Base-by-base conservation (phyloP, 1,140 invertebrate species). In the Brachionus sp. region DNA sequence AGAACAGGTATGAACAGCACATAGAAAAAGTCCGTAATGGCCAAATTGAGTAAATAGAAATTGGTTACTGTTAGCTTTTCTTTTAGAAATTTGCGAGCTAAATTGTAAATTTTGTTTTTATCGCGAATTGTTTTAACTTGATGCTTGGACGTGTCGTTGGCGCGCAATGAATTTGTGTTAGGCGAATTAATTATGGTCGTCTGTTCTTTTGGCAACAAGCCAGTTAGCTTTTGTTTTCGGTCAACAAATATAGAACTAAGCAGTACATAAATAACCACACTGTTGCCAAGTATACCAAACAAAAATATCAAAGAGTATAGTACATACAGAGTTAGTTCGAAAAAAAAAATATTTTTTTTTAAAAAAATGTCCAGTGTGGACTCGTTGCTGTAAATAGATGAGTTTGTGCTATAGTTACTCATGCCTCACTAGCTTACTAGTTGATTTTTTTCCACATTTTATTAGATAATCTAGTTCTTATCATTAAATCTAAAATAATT, bases 231-330 rank as follows among this genome's bases (percentile, higher is more conserved):
- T 46, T 42, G 37, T 10, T 57, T 62, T 25, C 37, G 44, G 13
- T 80, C 33, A 1, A 62, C 9, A 25, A 57, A 62, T 13, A 80
- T 57, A 0, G 77, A 80, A 19, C 50, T 62, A 0, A 80, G n/a
- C 9, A 80, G 50, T 12, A 80, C 77, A 42, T 62, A 80, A 2
- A 80, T 80, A 5, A 80, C 77, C 19, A 80, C 6, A 42, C 50
- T 66, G 50, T 80, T 80, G n/a, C 77, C 77, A 42, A 80, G 16
- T n/a, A 80, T 62, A 37, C 77, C 77, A n/a, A 80, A 80, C 10
- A 80, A 9, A 39, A 80, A 80, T 80, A 80, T 80, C n/a, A 80
- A 29, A 7, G 77, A 37, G 50, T 80, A 80, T 42, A 80, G 57
- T 3, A 66, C 33, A 25, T 62, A 80, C 6, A 62, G 23, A 7